These are phyloP conservation scores for Melanotus villosus DNA, from an alignment of 2,888 invertebrate genomes.

Conservation along the genomic window DNA sequence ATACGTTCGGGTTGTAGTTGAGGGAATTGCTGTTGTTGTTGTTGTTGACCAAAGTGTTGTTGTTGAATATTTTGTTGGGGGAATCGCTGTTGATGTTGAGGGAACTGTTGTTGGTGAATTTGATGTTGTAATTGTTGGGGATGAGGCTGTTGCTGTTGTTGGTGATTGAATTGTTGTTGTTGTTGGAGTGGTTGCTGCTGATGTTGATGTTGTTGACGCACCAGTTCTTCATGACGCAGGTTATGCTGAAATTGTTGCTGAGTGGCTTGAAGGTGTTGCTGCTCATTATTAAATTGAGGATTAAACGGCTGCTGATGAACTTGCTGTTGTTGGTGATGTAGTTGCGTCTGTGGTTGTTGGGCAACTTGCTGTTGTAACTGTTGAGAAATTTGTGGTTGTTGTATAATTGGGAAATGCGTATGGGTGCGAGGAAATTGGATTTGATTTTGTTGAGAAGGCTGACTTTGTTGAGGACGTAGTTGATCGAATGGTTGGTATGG, in stretches of 20 bases:
- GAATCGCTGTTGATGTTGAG: constrained; percentile 31
- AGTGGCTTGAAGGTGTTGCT: constrained; percentile 60
- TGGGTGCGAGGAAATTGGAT: constrained; percentile 68
- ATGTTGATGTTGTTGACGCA: constrained; percentile 50
- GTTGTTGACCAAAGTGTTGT: constrained; percentile 43
- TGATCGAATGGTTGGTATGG: constrained; percentile 63
- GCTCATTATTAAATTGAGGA: constrained; percentile 49
- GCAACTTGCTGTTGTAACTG: constrained; percentile 63
- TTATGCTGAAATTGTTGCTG: constrained; percentile 61
- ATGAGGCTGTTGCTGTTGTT: constrained; percentile 38
- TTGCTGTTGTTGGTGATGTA: constrained; percentile 60
- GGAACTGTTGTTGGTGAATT: constrained; percentile 45
- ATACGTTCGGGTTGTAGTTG: constrained; percentile 69
- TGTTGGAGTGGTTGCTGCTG: constrained; percentile 62
- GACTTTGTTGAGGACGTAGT: constrained; percentile 58
- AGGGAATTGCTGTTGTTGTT: constrained; percentile 52
- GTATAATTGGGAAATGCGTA: constrained; percentile 67
- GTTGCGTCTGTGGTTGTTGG: constrained; percentile 58
- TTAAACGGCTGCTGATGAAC: constrained; percentile 64
- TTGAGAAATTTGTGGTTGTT: constrained; percentile 57
- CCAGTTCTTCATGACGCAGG: constrained; percentile 64
- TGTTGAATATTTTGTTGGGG: constrained; percentile 51
- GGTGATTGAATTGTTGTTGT: constrained; percentile 40
- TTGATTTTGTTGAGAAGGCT: constrained; percentile 67
- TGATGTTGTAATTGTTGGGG: constrained; percentile 48